Percentiles rank a stretch among this genome's conserved stretches.
Evolutionary conservation across 2,797 vertebrate species (phyloP).

Genomic region (Potorous gilbertii): DNA sequence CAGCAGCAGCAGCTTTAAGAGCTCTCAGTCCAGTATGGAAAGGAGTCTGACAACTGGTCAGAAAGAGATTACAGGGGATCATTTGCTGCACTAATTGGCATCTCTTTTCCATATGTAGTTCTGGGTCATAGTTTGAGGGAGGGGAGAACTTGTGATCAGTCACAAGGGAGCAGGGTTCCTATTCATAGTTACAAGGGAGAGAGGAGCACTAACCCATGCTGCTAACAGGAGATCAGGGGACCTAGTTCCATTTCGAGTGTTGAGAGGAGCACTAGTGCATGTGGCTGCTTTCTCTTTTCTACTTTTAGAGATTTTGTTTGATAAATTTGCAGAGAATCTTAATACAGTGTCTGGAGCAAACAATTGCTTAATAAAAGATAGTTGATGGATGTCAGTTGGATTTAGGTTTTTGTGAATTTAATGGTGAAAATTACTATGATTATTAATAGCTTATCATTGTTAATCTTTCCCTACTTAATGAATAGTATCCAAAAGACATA

Average conservation of each 20-base stretch:
- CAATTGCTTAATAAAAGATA: too few species aligned
- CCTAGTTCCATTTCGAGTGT: too few species aligned
- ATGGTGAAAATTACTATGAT: background rate
- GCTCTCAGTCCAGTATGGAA: too few species aligned
- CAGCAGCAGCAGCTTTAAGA: too few species aligned
- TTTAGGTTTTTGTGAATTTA: background rate
- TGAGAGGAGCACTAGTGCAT: too few species aligned
- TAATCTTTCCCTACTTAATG: background rate
- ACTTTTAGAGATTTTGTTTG: background rate
- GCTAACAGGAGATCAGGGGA: too few species aligned
- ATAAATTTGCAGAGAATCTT: background rate
- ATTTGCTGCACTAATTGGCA: too few species aligned
- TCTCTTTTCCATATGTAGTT: too few species aligned
- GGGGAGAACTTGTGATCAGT: background rate
- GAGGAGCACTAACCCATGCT: background rate
- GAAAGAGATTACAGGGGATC: too few species aligned
- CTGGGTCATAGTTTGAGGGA: background rate
- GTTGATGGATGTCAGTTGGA: background rate
- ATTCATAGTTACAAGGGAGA: background rate
- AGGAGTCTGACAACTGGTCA: too few species aligned
- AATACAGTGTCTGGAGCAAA: background rate
- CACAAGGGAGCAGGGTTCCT: background rate
- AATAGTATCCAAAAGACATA: background rate
- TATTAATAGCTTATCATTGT: too few species aligned
- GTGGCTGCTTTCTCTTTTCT: background rate